Conservation (phyloP, 2,888 invertebrate genomes). For the Dynastes maya region DNA sequence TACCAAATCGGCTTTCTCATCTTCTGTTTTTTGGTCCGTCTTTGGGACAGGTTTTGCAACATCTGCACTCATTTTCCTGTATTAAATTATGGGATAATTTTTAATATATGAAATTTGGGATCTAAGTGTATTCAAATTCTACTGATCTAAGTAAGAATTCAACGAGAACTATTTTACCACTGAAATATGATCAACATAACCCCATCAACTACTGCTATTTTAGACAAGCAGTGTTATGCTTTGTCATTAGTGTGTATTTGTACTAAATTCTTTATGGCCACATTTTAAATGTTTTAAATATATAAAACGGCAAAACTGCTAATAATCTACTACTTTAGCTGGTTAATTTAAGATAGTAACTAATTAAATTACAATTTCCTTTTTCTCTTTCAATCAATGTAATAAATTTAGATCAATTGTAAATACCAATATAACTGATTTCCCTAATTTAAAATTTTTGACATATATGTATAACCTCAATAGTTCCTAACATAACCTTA, state of each 20-base stretch:
- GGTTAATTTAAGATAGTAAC: background rate
- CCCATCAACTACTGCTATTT: background rate
- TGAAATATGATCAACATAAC: slow-evolving; percentile 18
- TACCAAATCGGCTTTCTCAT: slow-evolving; percentile 69
- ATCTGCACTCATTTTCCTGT: slow-evolving; percentile 53
- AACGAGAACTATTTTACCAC: slow-evolving; percentile 2
- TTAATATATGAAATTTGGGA: background rate
- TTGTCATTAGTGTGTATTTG: slow-evolving; percentile 47
- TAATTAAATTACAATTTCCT: background rate
- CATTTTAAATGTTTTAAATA: background rate
- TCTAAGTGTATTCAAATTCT: background rate
- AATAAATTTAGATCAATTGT: slow-evolving; percentile 1
- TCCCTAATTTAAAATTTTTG: background rate
- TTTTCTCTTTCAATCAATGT: background rate
- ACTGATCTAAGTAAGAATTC: background rate
- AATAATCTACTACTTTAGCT: background rate
- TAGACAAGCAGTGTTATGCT: slow-evolving; percentile 35
- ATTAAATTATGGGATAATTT: background rate
- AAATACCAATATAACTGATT: background rate
- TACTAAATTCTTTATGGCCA: background rate
- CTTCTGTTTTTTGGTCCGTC: slow-evolving; percentile 64
- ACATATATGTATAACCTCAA: background rate
- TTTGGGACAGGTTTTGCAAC: slow-evolving; percentile 61
- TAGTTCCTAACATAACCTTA: slow-evolving; percentile 22
- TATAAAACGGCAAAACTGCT: background rate